Percentiles rank a stretch among this genome's conserved stretches.
Conservation (phyloP, 1,140 invertebrate species). For the Agrilus planipennis region DNA sequence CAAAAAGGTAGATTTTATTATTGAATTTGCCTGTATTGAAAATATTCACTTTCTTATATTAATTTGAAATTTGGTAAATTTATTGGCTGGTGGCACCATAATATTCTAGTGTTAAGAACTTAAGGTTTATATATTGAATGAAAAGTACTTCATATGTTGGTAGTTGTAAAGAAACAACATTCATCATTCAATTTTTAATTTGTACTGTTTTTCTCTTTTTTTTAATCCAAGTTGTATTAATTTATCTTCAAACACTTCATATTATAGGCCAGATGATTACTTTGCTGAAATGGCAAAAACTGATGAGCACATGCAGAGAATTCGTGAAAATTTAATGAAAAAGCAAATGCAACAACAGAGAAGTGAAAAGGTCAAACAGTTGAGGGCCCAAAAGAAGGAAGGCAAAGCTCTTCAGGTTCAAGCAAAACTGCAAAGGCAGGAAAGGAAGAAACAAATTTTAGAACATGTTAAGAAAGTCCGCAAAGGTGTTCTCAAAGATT, state of each 20-base stretch:
- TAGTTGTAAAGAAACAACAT: too few relatives aligned
- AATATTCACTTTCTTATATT: too few relatives aligned
- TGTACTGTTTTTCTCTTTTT: background rate
- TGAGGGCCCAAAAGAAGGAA: slow-evolving; percentile 84
- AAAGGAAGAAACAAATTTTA: slow-evolving; percentile 67
- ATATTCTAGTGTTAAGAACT: too few relatives aligned
- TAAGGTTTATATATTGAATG: too few relatives aligned
- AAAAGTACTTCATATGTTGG: too few relatives aligned
- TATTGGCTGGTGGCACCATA: too few relatives aligned
- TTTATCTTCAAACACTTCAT: background rate
- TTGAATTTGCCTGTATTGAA: too few relatives aligned
- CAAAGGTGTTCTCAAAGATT: slow-evolving; percentile 65
- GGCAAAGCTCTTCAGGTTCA: slow-evolving; percentile 78
- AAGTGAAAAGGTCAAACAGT: slow-evolving; percentile 78
- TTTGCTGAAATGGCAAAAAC: slow-evolving; percentile 99
- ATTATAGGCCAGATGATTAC: slow-evolving; percentile 77
- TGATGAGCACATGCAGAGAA: slow-evolving; percentile 96
- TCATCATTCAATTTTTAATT: too few relatives aligned
- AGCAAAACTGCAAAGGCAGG: slow-evolving; percentile 62
- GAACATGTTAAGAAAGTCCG: slow-evolving; percentile 75
- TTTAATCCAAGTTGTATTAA: background rate
- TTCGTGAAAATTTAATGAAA: slow-evolving; percentile 70
- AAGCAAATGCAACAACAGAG: slow-evolving; percentile 74
- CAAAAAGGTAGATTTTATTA: slow-evolving; percentile 43
- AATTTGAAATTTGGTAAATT: too few relatives aligned